phyloP scores from a whole-genome alignment of 37 sponge, comb jelly and placozoan genomes.

The Mnemiopsis leidyi region DNA sequence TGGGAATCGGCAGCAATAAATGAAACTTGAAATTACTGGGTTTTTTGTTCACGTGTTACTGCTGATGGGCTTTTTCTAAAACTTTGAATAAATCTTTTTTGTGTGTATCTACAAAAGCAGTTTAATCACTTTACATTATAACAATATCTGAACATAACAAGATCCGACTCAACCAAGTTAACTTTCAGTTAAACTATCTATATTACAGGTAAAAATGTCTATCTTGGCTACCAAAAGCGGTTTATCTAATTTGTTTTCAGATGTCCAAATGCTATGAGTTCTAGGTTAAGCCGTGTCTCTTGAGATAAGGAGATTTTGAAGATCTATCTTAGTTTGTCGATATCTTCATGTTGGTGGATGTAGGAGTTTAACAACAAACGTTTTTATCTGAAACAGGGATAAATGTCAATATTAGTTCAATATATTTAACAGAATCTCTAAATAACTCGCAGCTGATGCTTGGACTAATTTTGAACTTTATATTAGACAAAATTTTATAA shows the following conservation, averaged over 20 bases:
- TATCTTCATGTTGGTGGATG: slow-evolving; percentile 17
- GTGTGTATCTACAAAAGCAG: neutral
- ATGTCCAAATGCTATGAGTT: too few relatives aligned
- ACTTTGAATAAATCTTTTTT: neutral
- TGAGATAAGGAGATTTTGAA: too few relatives aligned
- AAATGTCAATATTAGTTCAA: too few relatives aligned
- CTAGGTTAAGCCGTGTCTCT: too few relatives aligned
- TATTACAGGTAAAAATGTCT: neutral
- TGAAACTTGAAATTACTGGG: neutral
- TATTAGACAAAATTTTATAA: too few relatives aligned
- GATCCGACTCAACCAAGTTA: neutral
- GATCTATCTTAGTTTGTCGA: neutral
- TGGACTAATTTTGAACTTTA: too few relatives aligned
- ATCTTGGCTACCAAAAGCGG: too few relatives aligned
- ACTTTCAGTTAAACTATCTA: neutral
- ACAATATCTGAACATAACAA: neutral
- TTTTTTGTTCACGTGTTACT: neutral
- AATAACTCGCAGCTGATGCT: too few relatives aligned
- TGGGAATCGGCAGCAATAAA: neutral
- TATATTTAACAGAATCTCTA: too few relatives aligned
- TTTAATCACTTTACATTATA: neutral
- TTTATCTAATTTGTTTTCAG: neutral
- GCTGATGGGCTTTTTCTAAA: neutral
- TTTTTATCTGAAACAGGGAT: slow-evolving; percentile 16
- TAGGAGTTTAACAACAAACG: slow-evolving; percentile 8